These are phyloP conservation scores for Chloroceryle amazona DNA, from an alignment of 2,797 vertebrate species.

Conservation along the genomic window DNA sequence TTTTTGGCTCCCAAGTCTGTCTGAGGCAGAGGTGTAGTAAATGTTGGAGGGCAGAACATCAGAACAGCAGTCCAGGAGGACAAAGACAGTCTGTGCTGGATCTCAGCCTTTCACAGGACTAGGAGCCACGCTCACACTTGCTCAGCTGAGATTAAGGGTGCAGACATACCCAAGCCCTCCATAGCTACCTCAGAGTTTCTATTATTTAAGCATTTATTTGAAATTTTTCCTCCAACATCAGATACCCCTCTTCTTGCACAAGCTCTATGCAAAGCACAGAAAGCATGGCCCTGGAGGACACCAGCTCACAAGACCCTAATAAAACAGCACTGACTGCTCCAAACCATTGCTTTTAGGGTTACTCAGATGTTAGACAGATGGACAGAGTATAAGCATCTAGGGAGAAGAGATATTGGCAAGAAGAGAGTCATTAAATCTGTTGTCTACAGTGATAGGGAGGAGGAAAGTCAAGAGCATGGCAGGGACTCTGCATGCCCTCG, in stretches of 20 bases:
- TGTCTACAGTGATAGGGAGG: neutral
- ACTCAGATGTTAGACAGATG: neutral
- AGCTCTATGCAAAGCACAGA: accelerated
- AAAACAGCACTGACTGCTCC: neutral
- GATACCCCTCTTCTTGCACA: neutral
- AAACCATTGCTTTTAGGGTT: neutral
- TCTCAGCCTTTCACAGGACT: neutral
- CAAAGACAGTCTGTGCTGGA: neutral
- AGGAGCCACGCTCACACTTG: neutral
- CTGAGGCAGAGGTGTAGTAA: slow-evolving; percentile 33
- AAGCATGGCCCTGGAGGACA: neutral
- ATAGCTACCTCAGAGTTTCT: neutral
- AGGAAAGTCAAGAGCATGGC: neutral
- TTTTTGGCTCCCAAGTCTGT: slow-evolving; percentile 17
- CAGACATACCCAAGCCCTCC: neutral
- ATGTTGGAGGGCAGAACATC: neutral
- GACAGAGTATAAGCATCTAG: neutral
- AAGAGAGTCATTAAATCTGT: neutral
- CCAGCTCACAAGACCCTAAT: neutral
- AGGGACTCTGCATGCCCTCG: neutral
- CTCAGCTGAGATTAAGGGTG: neutral
- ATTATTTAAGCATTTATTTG: neutral
- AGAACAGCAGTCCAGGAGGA: neutral
- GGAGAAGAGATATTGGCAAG: neutral
- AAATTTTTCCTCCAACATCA: neutral